Evolutionary conservation across 2,888 invertebrate genomes (phyloP).

Genomic region (Acleris holmiana): DNA sequence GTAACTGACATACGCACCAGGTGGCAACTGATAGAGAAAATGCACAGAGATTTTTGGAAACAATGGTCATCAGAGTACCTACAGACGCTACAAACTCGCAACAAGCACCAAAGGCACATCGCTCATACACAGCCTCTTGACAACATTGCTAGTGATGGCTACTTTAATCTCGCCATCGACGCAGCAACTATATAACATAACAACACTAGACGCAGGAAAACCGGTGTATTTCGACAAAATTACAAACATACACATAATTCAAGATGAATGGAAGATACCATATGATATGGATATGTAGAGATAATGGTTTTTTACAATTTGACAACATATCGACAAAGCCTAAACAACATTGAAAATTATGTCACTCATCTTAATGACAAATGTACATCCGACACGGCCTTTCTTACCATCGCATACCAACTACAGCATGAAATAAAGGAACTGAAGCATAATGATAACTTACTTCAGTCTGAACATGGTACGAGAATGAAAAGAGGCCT

Average conservation of each 20-base stretch:
- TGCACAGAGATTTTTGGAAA: constrained; percentile 16
- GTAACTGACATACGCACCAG: constrained; percentile 1
- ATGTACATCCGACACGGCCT: neutral
- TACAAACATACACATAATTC: neutral
- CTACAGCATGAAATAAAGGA: constrained; percentile 1
- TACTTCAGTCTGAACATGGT: neutral
- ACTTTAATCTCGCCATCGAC: neutral
- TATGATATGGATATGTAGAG: no score
- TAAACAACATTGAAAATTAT: neutral
- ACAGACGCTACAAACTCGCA: constrained; percentile 7
- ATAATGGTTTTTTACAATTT: neutral
- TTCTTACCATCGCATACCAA: neutral
- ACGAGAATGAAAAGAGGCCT: constrained; percentile 22
- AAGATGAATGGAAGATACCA: constrained; percentile 1
- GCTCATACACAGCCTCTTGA: neutral
- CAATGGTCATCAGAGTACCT: constrained; percentile 24
- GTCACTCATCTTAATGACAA: neutral
- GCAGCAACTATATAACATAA: constrained; percentile 2
- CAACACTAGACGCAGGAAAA: neutral
- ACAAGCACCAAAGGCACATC: neutral
- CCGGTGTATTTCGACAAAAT: neutral
- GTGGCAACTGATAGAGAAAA: constrained; percentile 11
- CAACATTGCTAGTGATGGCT: neutral
- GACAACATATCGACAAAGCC: neutral
- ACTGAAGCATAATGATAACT: neutral